phyloP scores from a whole-genome alignment of 2,888 invertebrate species.

The Platynereis dumerilii region DNA sequence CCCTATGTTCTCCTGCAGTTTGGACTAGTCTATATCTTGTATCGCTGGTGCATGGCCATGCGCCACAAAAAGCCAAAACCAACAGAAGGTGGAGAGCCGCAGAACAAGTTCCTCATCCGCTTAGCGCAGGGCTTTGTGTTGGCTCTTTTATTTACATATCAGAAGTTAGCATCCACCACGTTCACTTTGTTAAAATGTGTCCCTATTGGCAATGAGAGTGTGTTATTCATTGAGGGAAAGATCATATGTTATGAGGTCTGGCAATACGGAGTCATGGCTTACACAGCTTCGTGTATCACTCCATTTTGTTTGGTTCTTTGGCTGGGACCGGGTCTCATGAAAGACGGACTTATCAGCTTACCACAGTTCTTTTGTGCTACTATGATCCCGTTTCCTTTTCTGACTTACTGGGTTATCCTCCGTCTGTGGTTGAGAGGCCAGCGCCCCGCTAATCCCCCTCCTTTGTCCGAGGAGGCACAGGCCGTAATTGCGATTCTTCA shows the following conservation, averaged over 20 bases:
- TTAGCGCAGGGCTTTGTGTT: slow-evolving; percentile 35
- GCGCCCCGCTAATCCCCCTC: not conserved
- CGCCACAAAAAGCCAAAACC: slow-evolving; percentile 1
- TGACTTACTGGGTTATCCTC: slow-evolving; percentile 30
- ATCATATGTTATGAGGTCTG: slow-evolving; percentile 25
- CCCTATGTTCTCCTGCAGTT: slow-evolving; percentile 34
- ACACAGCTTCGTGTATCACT: slow-evolving; percentile 28
- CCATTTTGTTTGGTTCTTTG: slow-evolving; percentile 36
- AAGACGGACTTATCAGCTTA: slow-evolving; percentile 24
- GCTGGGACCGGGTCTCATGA: slow-evolving; percentile 34
- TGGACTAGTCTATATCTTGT: slow-evolving; percentile 27
- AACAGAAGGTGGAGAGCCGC: not conserved
- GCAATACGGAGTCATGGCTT: slow-evolving; percentile 26
- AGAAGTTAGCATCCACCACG: slow-evolving; percentile 36
- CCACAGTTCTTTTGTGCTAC: slow-evolving; percentile 36
- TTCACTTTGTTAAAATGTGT: slow-evolving; percentile 40
- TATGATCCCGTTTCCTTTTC: slow-evolving; percentile 34
- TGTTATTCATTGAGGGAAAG: slow-evolving; percentile 39
- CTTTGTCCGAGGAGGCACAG: slow-evolving; percentile 5
- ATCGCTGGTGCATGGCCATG: slow-evolving; percentile 16
- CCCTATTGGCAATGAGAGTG: slow-evolving; percentile 28
- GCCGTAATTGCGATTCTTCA: slow-evolving; percentile 33
- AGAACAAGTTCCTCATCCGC: slow-evolving; percentile 28
- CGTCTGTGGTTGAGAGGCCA: slow-evolving; percentile 1
- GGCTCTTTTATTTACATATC: slow-evolving; percentile 36